Evolutionary conservation across 2,113 vertebrate species (phyloP).

Genomic region (Benthochromis sp.): DNA sequence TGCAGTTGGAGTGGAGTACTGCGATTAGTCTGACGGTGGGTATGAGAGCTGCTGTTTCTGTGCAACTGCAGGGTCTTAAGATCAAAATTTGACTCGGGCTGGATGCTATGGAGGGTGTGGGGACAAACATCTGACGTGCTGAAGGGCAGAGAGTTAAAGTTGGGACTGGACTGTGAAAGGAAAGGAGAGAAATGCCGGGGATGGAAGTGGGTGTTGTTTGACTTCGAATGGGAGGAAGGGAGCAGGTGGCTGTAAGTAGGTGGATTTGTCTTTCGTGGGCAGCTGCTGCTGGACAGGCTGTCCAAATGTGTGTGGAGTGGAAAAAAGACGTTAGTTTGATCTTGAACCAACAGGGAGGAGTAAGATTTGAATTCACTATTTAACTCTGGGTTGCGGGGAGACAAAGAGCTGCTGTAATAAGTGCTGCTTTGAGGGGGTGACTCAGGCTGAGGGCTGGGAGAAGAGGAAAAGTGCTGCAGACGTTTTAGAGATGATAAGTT

Average conservation of each 20-base stretch:
- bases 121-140: neutral
- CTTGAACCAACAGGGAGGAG: neutral
- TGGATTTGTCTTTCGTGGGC: slow-evolving; percentile 1
- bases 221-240: neutral
- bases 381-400: neutral
- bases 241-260: neutral
- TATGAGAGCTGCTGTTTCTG: neutral
- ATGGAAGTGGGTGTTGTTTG: neutral
- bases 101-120: neutral
- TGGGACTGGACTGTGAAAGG: slow-evolving; percentile 8
- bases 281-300: slow-evolving; percentile 15
- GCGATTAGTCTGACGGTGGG: slow-evolving; percentile 25
- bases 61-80: neutral
- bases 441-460: neutral
- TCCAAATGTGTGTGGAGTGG: neutral
- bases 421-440: neutral
- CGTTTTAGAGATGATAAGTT: slow-evolving; percentile 9
- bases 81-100: slow-evolving; percentile 4
- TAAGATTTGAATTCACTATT: neutral
- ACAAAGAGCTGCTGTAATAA: neutral
- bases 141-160: neutral
- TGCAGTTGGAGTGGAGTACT: neutral
- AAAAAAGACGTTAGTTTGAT: neutral
- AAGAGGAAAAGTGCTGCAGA: slow-evolving; percentile 1
- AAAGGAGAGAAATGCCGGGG: neutral